Conservation (phyloP, 2,888 invertebrate species). For the Pollenia labialis region DNA sequence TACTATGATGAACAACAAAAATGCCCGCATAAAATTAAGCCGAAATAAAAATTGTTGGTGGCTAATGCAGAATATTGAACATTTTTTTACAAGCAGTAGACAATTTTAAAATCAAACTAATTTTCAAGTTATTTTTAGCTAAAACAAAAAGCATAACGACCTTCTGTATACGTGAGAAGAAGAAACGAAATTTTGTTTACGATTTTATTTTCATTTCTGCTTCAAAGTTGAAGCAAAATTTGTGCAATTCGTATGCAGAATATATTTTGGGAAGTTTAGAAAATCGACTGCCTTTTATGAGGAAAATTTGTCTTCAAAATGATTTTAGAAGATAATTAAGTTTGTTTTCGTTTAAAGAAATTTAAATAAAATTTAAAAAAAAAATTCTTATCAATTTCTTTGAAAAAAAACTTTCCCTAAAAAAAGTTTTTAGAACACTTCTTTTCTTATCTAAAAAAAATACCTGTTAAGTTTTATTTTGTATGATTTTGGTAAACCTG, state of each 20-base stretch:
- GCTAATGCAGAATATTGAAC: background rate
- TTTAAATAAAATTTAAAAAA: background rate
- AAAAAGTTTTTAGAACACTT: too few species aligned
- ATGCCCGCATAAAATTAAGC: background rate
- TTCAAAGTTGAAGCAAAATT: background rate
- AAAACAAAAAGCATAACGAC: background rate
- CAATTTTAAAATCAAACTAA: conserved; percentile 4
- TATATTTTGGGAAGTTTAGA: background rate
- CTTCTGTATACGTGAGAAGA: background rate
- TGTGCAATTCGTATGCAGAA: background rate
- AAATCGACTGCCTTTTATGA: background rate
- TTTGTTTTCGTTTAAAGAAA: background rate
- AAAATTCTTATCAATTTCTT: background rate
- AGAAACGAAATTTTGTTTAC: background rate
- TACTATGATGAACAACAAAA: background rate
- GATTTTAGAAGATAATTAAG: background rate
- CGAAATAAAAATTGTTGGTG: background rate
- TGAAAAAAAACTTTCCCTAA: too few species aligned
- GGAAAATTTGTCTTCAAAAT: background rate
- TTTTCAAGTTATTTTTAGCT: background rate
- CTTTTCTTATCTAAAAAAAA: too few species aligned
- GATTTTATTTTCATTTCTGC: background rate
- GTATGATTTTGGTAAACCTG: background rate
- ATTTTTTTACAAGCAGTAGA: background rate
- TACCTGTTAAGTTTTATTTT: too few species aligned